phyloP scores from a whole-genome alignment of 2,113 vertebrate species.

The Tautogolabrus adspersus region DNA sequence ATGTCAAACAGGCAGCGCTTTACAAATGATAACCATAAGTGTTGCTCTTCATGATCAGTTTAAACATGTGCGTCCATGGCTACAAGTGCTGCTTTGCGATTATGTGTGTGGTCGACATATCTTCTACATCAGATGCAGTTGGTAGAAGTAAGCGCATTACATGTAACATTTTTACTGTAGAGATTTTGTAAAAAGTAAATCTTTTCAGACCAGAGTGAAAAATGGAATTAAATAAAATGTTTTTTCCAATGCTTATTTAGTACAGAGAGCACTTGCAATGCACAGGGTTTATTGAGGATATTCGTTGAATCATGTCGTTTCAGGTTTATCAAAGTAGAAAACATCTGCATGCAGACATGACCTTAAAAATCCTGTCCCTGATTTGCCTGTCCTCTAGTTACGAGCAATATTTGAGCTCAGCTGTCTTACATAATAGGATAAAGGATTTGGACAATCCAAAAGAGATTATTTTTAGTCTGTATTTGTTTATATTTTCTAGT shows the following conservation, averaged over 20 bases:
- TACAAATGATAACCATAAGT: not conserved
- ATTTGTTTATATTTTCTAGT: constrained; percentile 14
- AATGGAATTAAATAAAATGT: not conserved
- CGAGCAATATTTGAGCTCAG: constrained; percentile 8
- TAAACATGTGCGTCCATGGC: not conserved
- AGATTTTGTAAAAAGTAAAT: not conserved
- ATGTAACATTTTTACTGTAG: not conserved
- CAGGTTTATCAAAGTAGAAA: not conserved
- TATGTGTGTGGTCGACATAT: not conserved
- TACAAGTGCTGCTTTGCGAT: too few species aligned
- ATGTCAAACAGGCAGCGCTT: too few species aligned
- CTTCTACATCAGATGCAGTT: not conserved
- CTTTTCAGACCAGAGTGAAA: not conserved
- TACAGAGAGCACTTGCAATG: not conserved
- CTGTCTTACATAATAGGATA: constrained; percentile 26
- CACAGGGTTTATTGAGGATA: not conserved
- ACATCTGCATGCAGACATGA: constrained; percentile 2
- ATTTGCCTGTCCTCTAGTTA: constrained; percentile 2
- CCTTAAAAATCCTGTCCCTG: constrained; percentile 3
- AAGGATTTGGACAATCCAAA: constrained; percentile 24
- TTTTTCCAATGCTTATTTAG: not conserved
- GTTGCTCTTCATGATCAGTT: not conserved
- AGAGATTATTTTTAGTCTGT: not conserved
- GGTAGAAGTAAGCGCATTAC: not conserved
- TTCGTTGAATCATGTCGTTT: not conserved